A percentile compares a stretch with the other conserved stretches of the same genome.
Conservation (phyloP, 2,888 invertebrate species). For the Auanema freiburgensis region DNA sequence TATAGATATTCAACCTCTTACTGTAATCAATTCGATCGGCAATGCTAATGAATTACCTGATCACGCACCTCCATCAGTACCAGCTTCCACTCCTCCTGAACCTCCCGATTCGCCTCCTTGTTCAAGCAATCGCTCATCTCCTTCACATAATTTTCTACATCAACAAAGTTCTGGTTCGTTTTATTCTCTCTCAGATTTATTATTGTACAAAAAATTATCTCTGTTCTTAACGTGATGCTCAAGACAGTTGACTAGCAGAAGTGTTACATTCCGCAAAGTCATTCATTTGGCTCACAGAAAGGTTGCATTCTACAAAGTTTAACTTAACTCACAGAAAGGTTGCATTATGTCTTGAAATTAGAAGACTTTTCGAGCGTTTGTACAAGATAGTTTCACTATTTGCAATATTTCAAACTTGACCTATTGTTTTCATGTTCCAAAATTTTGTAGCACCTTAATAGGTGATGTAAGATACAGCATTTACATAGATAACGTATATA, state of each 20-base stretch:
- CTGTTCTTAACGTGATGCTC: too few relatives aligned
- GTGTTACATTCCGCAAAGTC: too few relatives aligned
- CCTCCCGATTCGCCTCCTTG: slow-evolving; percentile 44
- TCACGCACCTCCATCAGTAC: slow-evolving; percentile 37
- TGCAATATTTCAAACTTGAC: too few relatives aligned
- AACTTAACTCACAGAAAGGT: slow-evolving; percentile 9
- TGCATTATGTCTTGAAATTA: background rate
- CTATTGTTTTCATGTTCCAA: too few relatives aligned
- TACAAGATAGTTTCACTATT: background rate
- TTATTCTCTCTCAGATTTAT: too few relatives aligned
- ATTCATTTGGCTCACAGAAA: too few relatives aligned
- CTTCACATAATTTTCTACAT: slow-evolving; percentile 10
- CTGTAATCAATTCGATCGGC: slow-evolving; percentile 9
- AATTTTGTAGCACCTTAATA: too few relatives aligned
- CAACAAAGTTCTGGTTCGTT: background rate
- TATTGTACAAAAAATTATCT: too few relatives aligned
- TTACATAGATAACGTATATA: too few relatives aligned
- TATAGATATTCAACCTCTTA: slow-evolving; percentile 13
- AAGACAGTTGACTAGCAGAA: too few relatives aligned
- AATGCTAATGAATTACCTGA: slow-evolving; percentile 29
- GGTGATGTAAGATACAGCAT: too few relatives aligned
- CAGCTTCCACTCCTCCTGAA: slow-evolving; percentile 32
- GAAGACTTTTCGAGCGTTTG: background rate
- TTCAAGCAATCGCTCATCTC: slow-evolving; percentile 20
- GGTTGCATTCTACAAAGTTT: too few relatives aligned